A percentile compares a stretch with the other conserved stretches of the same genome.
These are phyloP conservation scores for Eudyptes chrysolophus DNA, from an alignment of 2,113 vertebrate species.

Conservation along the genomic window DNA sequence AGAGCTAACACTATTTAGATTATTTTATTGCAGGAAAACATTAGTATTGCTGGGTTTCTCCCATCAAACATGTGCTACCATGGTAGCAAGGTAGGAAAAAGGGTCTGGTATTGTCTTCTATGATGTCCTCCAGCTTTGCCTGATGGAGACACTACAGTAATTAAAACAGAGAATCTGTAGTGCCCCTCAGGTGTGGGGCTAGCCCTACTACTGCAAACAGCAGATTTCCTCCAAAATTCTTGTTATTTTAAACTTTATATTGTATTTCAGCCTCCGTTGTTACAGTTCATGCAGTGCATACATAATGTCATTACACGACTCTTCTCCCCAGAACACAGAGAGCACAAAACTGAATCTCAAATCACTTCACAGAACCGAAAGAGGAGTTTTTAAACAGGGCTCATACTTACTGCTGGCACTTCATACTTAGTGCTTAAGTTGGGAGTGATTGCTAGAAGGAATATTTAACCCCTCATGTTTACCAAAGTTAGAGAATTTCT, in stretches of 20 bases:
- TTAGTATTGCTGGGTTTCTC: background rate
- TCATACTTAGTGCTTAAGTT: background rate
- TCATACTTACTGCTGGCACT: background rate
- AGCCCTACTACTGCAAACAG: background rate
- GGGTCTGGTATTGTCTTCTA: background rate
- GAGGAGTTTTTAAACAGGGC: background rate
- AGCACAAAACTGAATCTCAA: background rate
- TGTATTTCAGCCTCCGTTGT: background rate
- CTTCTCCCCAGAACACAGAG: background rate
- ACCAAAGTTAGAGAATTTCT: background rate
- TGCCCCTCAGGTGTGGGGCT: background rate
- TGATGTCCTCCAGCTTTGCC: background rate
- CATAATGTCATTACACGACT: background rate
- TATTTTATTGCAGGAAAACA: background rate
- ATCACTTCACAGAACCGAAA: background rate
- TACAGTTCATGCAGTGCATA: background rate
- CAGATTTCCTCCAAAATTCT: background rate
- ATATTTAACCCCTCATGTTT: background rate
- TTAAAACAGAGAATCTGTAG: background rate
- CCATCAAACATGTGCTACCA: background rate
- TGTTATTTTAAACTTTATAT: background rate
- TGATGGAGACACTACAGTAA: background rate
- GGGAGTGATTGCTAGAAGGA: background rate
- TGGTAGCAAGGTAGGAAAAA: background rate
- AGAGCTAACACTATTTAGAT: background rate